Percentiles rank a stretch among this genome's conserved stretches.
phyloP scores from a whole-genome alignment of 2,888 invertebrate species.

The Xanthorhoe spadicearia region DNA sequence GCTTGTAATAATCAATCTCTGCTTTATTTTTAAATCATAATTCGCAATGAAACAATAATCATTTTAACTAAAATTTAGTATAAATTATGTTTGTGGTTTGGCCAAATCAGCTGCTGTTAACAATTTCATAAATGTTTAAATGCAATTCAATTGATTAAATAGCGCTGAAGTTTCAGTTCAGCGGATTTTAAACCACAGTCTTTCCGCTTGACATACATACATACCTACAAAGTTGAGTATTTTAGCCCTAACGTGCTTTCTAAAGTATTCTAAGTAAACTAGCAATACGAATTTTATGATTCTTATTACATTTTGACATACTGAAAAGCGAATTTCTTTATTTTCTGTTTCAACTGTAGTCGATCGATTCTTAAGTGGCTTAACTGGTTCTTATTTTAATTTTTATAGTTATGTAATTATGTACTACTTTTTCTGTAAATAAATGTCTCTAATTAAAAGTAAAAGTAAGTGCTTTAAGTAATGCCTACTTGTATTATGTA shows the following conservation, averaged over 20 bases:
- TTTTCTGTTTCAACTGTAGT: neutral
- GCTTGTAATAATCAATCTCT: no score
- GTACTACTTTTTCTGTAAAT: no score
- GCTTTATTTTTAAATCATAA: neutral
- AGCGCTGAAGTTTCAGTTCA: neutral
- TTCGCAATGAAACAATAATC: neutral
- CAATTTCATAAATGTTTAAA: neutral
- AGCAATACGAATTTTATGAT: conserved; percentile 51
- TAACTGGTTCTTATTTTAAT: no score
- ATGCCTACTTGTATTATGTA: neutral
- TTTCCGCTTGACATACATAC: conserved; percentile 22
- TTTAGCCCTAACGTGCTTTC: conserved; percentile 51
- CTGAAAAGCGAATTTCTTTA: conserved; percentile 20
- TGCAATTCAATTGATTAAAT: neutral
- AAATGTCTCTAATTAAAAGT: no score
- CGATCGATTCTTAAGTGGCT: no score
- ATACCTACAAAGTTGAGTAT: conserved; percentile 42
- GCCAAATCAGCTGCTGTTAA: neutral
- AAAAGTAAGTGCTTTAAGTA: no score
- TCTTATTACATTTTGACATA: conserved; percentile 43
- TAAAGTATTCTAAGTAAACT: conserved; percentile 52
- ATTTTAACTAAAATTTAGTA: neutral
- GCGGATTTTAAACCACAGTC: conserved; percentile 15
- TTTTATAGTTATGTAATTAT: no score
- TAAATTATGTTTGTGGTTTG: neutral